Base-by-base conservation (phyloP, 2,888 invertebrate genomes). In the Osmoderma eremita region DNA sequence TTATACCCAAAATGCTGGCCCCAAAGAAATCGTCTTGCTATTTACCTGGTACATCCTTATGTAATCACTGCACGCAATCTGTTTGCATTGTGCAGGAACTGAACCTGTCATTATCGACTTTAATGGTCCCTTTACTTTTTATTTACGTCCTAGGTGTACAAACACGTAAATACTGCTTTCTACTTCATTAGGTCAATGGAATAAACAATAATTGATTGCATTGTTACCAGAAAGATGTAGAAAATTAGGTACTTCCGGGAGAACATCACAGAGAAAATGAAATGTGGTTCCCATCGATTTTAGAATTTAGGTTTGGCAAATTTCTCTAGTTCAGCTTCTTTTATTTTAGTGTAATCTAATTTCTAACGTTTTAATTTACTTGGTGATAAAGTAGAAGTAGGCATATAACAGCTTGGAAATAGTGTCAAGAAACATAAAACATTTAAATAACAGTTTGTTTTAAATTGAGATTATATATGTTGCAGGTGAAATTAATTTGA, bases 41-140 rank as follows among this genome's bases (percentile, higher is more conserved):
- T 69, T 65, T 61, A 62, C 65, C 69, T 63, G 67, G 42, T 13
- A n/a, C 10, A 30, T 30, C 30, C 30, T 30, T 30, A 8, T 30
- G 6, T 30, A 10, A 30, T 30, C 30, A 30, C 30, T 67, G 42
- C 48, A 56, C 54, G 64, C 54, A 62, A 69, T 69, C 54, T 51
- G 58, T 49, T n/a, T 15, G 39, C 48, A 65, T 65, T 65, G 65
- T 65, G 65, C 49, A 22, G 38, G 58, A 65, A 65, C 38, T 48
- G 65, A 65, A 58, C 65, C 65, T 42, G 36, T 65, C 56, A 65
- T 65, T 65, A 65, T n/a, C 56, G 58, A 18, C 38, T 54, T 65
- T 65, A 49, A 49, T 58, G 15, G 17, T 17, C 36, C 24, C 17
- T 54, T n/a, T n/a, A n/a, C n/a, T n/a, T n/a, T 48, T 39, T 42